phyloP scores from a whole-genome alignment of 2,797 vertebrate genomes.

The Xiphorhynchus erythropygius region DNA sequence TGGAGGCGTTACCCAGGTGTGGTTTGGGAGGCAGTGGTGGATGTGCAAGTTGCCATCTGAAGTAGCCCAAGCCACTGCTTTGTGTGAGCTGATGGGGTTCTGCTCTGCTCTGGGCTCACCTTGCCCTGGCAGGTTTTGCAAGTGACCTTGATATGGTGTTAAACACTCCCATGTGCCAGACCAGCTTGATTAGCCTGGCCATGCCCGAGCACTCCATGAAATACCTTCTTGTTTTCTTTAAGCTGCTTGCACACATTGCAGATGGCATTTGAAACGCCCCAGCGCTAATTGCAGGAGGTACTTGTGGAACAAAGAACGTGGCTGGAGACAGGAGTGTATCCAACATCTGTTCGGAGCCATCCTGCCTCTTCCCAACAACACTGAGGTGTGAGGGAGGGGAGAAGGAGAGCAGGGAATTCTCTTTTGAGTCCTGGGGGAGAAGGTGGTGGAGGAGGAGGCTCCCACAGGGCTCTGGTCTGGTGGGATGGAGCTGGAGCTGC shows the following conservation, averaged over 20 bases:
- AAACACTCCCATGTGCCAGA: not conserved
- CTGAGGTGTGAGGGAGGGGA: not conserved
- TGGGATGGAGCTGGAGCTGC: not conserved
- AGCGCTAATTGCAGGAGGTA: not conserved
- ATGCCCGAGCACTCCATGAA: not conserved
- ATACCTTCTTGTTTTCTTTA: slow-evolving; percentile 42
- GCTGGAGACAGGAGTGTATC: not conserved
- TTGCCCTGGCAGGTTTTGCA: slow-evolving; percentile 28
- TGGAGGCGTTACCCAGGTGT: not conserved
- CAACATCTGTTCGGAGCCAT: not conserved
- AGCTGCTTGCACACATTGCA: slow-evolving; percentile 14
- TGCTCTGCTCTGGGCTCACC: not conserved
- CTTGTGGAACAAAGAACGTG: not conserved
- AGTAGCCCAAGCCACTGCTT: not conserved
- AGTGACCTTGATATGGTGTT: not conserved
- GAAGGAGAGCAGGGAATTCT: not conserved
- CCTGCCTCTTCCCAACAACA: not conserved
- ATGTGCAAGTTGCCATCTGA: not conserved
- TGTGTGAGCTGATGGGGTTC: not conserved
- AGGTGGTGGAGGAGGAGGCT: not conserved
- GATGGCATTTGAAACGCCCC: slow-evolving; percentile 20
- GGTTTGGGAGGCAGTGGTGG: not conserved
- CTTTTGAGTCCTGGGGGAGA: not conserved
- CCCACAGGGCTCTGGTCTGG: not conserved
- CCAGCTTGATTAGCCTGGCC: not conserved